Conservation (phyloP, 2,797 vertebrate genomes). For the Acropternis orthonyx region DNA sequence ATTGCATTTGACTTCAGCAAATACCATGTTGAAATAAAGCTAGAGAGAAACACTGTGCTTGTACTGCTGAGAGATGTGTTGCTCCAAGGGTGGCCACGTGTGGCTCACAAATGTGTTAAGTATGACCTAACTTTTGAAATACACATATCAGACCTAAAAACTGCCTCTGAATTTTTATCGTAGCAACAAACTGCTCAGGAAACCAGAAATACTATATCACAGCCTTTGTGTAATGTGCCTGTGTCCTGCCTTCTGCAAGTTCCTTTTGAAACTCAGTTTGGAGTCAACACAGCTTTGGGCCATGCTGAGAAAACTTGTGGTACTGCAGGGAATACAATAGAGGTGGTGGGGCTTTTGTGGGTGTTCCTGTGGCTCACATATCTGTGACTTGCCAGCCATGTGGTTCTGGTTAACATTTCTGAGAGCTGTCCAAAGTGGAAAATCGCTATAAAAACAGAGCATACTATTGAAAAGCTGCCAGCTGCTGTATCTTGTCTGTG, state of each 20-base stretch:
- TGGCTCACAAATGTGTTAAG: not conserved
- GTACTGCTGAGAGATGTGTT: rapidly evolving
- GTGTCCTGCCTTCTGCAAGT: not conserved
- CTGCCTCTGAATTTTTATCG: not conserved
- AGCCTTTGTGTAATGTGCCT: not conserved
- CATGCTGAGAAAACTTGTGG: not conserved
- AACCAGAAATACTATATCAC: not conserved
- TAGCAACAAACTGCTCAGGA: not conserved
- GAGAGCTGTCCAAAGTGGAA: not conserved
- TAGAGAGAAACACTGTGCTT: not conserved
- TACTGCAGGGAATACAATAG: not conserved
- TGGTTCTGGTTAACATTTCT: constrained; percentile 21
- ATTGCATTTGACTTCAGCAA: not conserved
- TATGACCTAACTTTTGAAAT: not conserved
- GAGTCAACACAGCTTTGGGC: not conserved
- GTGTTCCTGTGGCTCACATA: not conserved
- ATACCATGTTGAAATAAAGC: not conserved
- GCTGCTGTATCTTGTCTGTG: constrained; percentile 21
- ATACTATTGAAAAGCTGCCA: not conserved
- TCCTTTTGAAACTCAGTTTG: not conserved
- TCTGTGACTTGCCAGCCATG: not conserved
- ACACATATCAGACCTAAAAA: not conserved
- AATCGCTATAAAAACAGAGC: not conserved
- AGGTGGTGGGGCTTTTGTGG: not conserved
- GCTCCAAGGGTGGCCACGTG: rapidly evolving